Percentiles rank a stretch among this genome's conserved stretches.
Evolutionary conservation across 2,797 vertebrate genomes (phyloP).

Genomic region (Enteromius afrohamiltoni): DNA sequence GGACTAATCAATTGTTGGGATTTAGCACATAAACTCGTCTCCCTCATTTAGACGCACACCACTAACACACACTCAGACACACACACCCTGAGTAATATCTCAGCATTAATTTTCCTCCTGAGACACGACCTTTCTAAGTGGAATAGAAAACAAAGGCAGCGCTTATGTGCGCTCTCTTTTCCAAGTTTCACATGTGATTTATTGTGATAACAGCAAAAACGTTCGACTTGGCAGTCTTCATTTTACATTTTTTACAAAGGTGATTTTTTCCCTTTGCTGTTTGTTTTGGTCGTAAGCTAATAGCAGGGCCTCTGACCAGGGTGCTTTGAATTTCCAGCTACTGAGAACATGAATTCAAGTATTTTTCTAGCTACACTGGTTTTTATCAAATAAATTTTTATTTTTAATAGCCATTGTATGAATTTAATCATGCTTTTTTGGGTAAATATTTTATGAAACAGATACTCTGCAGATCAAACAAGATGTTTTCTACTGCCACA

Average conservation of each 20-base stretch:
- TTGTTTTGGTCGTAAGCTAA: constrained; percentile 62
- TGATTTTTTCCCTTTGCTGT: constrained; percentile 64
- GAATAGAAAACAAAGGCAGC: constrained; percentile 76
- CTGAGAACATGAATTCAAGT: constrained; percentile 71
- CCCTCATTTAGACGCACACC: constrained; percentile 23
- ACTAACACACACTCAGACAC: constrained; percentile 50
- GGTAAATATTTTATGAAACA: constrained; percentile 21
- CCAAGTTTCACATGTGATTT: constrained; percentile 70
- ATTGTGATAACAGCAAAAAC: constrained; percentile 76
- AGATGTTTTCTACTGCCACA: constrained; percentile 29
- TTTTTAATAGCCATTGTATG: constrained; percentile 43
- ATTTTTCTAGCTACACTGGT: constrained; percentile 63
- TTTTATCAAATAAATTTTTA: constrained; percentile 59
- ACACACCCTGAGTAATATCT: constrained; percentile 59
- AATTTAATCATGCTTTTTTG: constrained; percentile 33
- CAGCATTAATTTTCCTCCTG: constrained; percentile 71
- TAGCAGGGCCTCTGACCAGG: constrained; percentile 62
- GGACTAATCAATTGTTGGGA: constrained; percentile 35
- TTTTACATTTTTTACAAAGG: constrained; percentile 66
- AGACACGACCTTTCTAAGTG: constrained; percentile 77
- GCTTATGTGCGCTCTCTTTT: constrained; percentile 65
- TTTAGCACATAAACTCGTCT: constrained; percentile 29
- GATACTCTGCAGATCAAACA: constrained; percentile 46
- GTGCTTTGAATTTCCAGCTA: constrained; percentile 73
- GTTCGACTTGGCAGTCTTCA: constrained; percentile 67